Conservation (phyloP, 2,888 invertebrate species). For the Tanytarsus gracilentus region DNA sequence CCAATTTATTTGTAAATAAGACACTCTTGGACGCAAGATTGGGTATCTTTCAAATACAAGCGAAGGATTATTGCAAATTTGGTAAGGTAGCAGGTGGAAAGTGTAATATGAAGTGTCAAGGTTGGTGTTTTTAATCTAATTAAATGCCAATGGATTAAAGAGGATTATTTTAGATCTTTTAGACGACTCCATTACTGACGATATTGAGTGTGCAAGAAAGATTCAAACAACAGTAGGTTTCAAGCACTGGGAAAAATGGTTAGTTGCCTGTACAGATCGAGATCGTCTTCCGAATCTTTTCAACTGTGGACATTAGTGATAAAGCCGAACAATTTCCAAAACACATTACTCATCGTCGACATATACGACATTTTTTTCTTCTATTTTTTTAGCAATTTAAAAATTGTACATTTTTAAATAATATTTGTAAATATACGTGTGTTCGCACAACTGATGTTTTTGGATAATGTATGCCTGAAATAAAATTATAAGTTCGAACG, state of each 20-base stretch:
- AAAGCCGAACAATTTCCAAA: no score
- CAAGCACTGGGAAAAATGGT: constrained; percentile 40
- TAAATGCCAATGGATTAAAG: no score
- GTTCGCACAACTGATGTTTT: no score
- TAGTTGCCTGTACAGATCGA: no score
- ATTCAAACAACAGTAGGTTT: constrained; percentile 54
- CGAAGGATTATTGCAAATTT: constrained; percentile 57
- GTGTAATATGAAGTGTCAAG: constrained; percentile 64
- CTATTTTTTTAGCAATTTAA: no score
- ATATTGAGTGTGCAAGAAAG: constrained; percentile 55
- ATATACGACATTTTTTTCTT: no score
- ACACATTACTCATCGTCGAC: no score
- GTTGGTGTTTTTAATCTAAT: no score
- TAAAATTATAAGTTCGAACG: no score
- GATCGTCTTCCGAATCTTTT: constrained; percentile 5
- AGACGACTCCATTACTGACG: constrained; percentile 56
- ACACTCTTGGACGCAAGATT: constrained; percentile 52
- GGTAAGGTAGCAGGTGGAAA: constrained; percentile 55
- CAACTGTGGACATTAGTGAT: constrained; percentile 8
- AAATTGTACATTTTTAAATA: no score
- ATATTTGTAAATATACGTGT: no score
- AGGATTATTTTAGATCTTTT: constrained; percentile 51
- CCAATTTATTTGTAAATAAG: constrained; percentile 50
- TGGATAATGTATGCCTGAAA: no score
- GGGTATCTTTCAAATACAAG: constrained; percentile 63